Percentiles rank a stretch among this genome's conserved stretches.
Evolutionary conservation across 2,113 vertebrate genomes (phyloP).

Genomic region (Monopterus albus): DNA sequence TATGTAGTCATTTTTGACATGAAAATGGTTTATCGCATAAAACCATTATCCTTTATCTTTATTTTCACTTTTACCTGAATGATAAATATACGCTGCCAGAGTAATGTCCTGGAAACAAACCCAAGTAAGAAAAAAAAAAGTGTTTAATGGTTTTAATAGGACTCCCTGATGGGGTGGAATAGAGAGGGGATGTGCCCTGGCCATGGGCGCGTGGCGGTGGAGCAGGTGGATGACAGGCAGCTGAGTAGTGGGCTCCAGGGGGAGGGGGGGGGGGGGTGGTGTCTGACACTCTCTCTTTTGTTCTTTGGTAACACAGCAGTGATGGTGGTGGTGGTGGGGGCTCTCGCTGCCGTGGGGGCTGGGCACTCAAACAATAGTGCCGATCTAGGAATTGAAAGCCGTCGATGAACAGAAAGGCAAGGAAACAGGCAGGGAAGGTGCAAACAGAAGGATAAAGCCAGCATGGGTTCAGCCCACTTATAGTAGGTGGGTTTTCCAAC

Average conservation of each 20-base stretch:
- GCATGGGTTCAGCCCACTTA: conserved; percentile 60
- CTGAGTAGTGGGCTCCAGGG: conserved; percentile 78
- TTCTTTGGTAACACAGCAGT: conserved; percentile 85
- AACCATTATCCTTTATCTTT: not conserved
- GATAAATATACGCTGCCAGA: conserved; percentile 28
- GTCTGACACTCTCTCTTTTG: conserved; percentile 87
- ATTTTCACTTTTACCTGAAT: not conserved
- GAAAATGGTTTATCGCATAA: conserved; percentile 3
- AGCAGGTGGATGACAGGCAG: conserved; percentile 86
- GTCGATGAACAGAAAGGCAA: conserved; percentile 77
- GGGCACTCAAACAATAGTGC: conserved; percentile 83
- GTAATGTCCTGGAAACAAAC: conserved; percentile 61
- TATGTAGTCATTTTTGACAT: too few relatives aligned
- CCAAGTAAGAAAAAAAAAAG: conserved; percentile 63
- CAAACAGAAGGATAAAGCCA: conserved; percentile 62
- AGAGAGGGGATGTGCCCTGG: conserved; percentile 73
- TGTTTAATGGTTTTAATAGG: conserved; percentile 81
- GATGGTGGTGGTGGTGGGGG: conserved; percentile 68
- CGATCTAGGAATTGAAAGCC: conserved; percentile 82
- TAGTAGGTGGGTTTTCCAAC: conserved; percentile 40
- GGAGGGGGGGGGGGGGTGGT: conserved; percentile 78
- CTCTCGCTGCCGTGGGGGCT: conserved; percentile 77
- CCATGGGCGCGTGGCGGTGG: conserved; percentile 80
- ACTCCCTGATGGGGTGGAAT: conserved; percentile 66
- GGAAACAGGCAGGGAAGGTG: conserved; percentile 71